Conservation (phyloP, 2,113 vertebrate species). For the Cyanoramphus novaezelandiae region DNA sequence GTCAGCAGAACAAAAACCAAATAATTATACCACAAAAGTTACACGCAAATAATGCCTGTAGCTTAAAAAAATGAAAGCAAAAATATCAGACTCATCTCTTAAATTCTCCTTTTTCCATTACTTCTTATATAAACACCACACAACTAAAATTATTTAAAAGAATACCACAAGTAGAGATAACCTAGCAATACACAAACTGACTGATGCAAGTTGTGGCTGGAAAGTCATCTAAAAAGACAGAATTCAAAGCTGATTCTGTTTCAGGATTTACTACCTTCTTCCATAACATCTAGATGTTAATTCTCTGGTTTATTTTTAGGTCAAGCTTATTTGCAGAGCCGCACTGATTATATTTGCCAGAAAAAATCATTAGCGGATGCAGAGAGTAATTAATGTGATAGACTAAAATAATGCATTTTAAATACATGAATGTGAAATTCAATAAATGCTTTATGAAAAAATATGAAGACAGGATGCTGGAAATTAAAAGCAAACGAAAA, state of each 20-base stretch:
- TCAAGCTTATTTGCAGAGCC: neutral
- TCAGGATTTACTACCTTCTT: neutral
- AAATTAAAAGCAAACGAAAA: neutral
- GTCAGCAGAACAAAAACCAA: constrained; percentile 23
- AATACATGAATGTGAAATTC: neutral
- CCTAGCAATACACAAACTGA: neutral
- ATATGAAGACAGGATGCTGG: neutral
- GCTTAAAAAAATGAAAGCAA: neutral
- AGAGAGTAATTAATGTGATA: neutral
- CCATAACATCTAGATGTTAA: neutral
- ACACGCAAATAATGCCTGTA: neutral
- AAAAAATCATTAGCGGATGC: neutral
- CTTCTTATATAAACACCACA: neutral
- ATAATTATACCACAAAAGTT: constrained; percentile 25
- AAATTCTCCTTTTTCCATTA: neutral
- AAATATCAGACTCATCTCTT: neutral
- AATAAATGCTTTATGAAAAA: neutral
- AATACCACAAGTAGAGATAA: neutral
- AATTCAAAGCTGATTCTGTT: neutral
- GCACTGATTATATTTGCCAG: neutral
- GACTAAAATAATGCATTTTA: constrained; percentile 6
- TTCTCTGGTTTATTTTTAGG: constrained; percentile 7
- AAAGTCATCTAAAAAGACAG: neutral
- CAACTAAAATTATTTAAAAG: neutral
- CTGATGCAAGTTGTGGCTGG: neutral